Evolutionary conservation across 2,888 invertebrate genomes (phyloP).

Genomic region (Plebejus melissa): DNA sequence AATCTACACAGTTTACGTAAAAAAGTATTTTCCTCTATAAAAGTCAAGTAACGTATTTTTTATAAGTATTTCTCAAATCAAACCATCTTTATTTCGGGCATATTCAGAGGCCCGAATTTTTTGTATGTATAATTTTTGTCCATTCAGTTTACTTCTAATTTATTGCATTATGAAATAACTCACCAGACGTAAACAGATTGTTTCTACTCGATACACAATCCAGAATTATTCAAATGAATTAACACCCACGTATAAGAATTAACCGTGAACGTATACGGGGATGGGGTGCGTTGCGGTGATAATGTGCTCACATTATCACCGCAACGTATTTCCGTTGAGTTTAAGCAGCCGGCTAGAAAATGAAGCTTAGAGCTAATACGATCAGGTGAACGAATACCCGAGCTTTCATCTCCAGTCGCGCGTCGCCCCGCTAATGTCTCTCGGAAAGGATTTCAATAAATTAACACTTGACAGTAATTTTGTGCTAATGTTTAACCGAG

Average conservation of each 20-base stretch:
- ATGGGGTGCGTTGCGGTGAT: conserved; percentile 57
- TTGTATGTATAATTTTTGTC: too few relatives aligned
- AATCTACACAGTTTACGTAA: too few relatives aligned
- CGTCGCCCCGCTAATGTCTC: conserved; percentile 48
- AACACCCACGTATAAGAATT: conserved; percentile 27
- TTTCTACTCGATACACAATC: conserved; percentile 23
- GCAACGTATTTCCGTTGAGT: conserved; percentile 69
- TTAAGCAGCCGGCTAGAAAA: conserved; percentile 68
- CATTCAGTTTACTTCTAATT: neutral
- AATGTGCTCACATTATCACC: conserved; percentile 36
- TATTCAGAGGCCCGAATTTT: too few relatives aligned
- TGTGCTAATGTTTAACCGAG: neutral
- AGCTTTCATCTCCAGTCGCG: conserved; percentile 76
- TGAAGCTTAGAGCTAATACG: conserved; percentile 73
- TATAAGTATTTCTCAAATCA: too few relatives aligned
- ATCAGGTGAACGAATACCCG: conserved; percentile 75
- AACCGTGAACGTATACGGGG: conserved; percentile 51
- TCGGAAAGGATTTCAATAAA: conserved; percentile 30
- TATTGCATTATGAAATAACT: neutral
- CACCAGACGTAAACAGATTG: conserved; percentile 29
- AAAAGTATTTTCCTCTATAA: too few relatives aligned
- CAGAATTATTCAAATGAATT: conserved; percentile 16
- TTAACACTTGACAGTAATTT: conserved; percentile 4
- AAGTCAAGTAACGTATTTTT: too few relatives aligned
- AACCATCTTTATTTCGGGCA: too few relatives aligned